Conservation (phyloP, 2,113 vertebrate species). For the Cyrtonyx montezumae region DNA sequence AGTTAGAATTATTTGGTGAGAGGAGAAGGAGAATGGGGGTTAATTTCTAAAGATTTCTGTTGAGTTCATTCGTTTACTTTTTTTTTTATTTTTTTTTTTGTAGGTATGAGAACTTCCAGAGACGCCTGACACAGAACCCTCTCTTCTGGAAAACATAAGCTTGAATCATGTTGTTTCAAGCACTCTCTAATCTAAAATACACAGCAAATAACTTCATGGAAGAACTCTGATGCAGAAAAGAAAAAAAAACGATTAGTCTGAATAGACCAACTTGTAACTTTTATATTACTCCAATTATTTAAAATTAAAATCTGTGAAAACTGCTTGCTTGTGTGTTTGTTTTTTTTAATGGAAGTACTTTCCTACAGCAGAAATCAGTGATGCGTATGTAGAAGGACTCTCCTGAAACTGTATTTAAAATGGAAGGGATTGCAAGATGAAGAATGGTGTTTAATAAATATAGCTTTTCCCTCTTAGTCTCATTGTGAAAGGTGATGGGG, state of each 20-base stretch:
- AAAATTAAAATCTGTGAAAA: slow-evolving; percentile 71
- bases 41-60: background rate
- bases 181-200: slow-evolving; percentile 35
- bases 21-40: background rate
- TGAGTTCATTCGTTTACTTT: background rate
- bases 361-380: background rate
- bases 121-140: slow-evolving; percentile 92
- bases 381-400: background rate
- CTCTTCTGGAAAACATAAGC: slow-evolving; percentile 92
- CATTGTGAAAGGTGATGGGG: background rate
- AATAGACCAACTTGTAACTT: slow-evolving; percentile 60
- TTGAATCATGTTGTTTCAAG: slow-evolving; percentile 49
- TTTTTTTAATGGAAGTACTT: background rate
- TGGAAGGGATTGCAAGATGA: background rate
- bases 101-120: slow-evolving; percentile 98
- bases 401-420: background rate
- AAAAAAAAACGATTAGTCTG: slow-evolving; percentile 28
- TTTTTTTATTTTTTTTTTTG: background rate
- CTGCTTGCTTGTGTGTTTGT: background rate
- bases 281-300: slow-evolving; percentile 69
- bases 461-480: background rate
- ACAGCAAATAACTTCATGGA: slow-evolving; percentile 6
- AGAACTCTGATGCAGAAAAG: background rate
- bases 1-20: background rate
- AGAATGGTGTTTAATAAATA: background rate